These are phyloP conservation scores for Anguilla japonica DNA, from an alignment of 2,113 vertebrate species.

Conservation along the genomic window DNA sequence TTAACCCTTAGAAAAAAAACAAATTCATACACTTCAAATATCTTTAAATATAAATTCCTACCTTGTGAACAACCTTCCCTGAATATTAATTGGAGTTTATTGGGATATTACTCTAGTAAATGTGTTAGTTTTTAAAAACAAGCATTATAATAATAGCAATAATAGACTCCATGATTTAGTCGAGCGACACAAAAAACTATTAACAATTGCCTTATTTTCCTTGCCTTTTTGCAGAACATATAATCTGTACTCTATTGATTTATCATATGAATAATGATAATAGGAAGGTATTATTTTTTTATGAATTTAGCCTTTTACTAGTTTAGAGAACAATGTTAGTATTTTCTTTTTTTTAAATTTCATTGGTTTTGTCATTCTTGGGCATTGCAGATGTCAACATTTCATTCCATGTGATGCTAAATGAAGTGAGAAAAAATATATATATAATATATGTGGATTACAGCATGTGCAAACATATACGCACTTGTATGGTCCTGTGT, in stretches of 20 bases:
- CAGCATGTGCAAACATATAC: background rate
- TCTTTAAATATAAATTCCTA: too few relatives aligned
- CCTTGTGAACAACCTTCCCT: background rate
- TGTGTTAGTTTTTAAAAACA: background rate
- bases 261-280: too few relatives aligned
- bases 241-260: background rate
- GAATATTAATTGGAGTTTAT: background rate
- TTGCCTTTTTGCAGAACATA: background rate
- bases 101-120: background rate
- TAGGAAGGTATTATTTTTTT: too few relatives aligned
- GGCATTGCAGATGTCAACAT: background rate
- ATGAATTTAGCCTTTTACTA: background rate
- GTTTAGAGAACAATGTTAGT: background rate
- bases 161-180: background rate
- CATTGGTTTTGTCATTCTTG: background rate
- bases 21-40: background rate
- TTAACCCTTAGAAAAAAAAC: background rate
- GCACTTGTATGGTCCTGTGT: too few relatives aligned
- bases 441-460: background rate
- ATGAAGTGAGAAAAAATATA: background rate
- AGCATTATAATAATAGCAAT: background rate
- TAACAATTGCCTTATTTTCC: background rate
- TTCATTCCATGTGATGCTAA: background rate
- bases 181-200: background rate
- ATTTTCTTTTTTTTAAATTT: background rate